These are phyloP conservation scores for Agrochola circellaris DNA, from an alignment of 2,888 invertebrate species.

Conservation along the genomic window DNA sequence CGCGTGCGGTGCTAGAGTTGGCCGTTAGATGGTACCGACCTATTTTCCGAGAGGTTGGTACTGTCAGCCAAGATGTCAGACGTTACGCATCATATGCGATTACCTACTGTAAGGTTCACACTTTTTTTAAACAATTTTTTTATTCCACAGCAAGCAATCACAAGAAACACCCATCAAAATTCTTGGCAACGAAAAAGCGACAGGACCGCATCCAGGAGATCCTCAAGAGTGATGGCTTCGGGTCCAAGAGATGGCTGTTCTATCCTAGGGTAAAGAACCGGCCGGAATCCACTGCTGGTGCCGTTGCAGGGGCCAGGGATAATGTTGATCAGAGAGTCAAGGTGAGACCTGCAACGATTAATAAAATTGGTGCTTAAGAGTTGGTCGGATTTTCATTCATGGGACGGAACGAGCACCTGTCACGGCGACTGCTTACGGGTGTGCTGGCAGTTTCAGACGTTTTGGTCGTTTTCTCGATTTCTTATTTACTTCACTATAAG, in stretches of 20 bases:
- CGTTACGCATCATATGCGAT: no score
- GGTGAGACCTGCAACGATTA: constrained; percentile 24
- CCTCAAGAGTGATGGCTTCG: constrained; percentile 84
- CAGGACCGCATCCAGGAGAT: constrained; percentile 84
- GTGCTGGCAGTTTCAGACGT: neutral
- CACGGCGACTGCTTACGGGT: no score
- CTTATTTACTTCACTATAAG: neutral
- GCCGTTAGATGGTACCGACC: no score
- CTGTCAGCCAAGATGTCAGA: no score
- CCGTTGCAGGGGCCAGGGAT: constrained; percentile 71
- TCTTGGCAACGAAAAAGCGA: constrained; percentile 83
- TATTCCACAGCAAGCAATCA: constrained; percentile 80
- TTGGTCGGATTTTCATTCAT: neutral
- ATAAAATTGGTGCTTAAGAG: no score
- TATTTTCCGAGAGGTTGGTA: no score
- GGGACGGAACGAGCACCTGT: neutral
- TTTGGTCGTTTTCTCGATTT: neutral
- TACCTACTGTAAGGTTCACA: no score
- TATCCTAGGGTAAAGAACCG: constrained; percentile 77
- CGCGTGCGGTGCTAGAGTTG: no score
- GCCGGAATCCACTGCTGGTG: constrained; percentile 56
- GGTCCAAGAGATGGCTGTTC: constrained; percentile 86
- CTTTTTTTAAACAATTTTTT: neutral
- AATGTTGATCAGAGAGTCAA: constrained; percentile 84
- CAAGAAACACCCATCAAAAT: constrained; percentile 82